Conservation (phyloP, 1,140 invertebrate species). For the Mesaphorura yosii region DNA sequence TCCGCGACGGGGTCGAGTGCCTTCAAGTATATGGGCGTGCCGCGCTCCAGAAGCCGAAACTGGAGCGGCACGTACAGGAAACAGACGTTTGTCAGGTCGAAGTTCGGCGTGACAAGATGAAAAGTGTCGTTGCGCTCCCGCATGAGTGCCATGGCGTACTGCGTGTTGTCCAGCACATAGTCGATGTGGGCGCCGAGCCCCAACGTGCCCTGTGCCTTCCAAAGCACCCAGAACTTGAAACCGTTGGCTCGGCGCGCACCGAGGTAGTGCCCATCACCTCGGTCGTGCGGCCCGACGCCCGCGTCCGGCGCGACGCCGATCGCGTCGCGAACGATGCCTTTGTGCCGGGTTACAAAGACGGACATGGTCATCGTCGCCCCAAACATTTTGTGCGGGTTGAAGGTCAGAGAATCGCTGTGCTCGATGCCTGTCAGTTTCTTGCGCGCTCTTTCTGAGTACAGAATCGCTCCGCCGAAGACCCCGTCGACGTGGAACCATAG, state of each 20-base stretch:
- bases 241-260: slow-evolving; percentile 12
- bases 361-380: slow-evolving; percentile 79
- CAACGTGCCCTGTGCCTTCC: slow-evolving; percentile 36
- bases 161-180: background rate
- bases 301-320: background rate
- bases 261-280: slow-evolving; percentile 3
- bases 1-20: background rate
- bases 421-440: slow-evolving; percentile 49
- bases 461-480: slow-evolving; percentile 77
- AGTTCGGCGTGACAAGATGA: background rate
- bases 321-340: background rate
- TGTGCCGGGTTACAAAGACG: slow-evolving; percentile 52
- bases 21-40: background rate
- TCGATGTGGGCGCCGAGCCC: slow-evolving; percentile 47
- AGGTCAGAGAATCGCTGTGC: slow-evolving; percentile 72
- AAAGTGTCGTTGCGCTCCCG: background rate
- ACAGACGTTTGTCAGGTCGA: background rate
- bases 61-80: background rate
- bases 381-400: slow-evolving; percentile 84
- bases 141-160: background rate
- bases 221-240: slow-evolving; percentile 19
- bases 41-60: background rate
- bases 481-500: slow-evolving; percentile 94
- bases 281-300: background rate
- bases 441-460: slow-evolving; percentile 55